A percentile compares a stretch with the other conserved stretches of the same genome.
Evolutionary conservation across 2,113 vertebrate genomes (phyloP).

Genomic region (Xenopus tropicalis): DNA sequence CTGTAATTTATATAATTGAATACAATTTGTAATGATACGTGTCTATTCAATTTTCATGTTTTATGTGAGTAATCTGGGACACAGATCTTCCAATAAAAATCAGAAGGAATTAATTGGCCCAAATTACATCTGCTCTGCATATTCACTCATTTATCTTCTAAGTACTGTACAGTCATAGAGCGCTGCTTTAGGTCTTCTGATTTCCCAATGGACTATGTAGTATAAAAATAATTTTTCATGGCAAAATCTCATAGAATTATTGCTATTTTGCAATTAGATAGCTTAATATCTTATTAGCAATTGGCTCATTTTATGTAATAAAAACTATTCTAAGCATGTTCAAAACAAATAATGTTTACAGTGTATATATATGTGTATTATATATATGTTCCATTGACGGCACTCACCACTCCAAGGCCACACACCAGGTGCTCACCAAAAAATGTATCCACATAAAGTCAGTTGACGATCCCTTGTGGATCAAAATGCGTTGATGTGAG

Average conservation of each 20-base stretch:
- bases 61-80: constrained; percentile 18
- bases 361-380: no score
- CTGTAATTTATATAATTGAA: constrained; percentile 1
- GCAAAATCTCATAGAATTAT: background rate
- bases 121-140: constrained; percentile 26
- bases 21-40: constrained; percentile 11
- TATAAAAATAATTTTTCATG: background rate
- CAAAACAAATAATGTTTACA: no score
- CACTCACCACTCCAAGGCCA: no score
- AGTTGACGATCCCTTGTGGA: no score
- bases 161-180: constrained; percentile 8
- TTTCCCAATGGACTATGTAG: constrained; percentile 7
- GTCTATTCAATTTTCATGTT: constrained; percentile 19
- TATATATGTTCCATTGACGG: no score
- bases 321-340: no score
- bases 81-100: constrained; percentile 6
- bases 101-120: constrained; percentile 22
- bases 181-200: constrained; percentile 5
- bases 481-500: no score
- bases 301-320: no score
- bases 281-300: no score
- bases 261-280: background rate
- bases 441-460: no score
- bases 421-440: no score
- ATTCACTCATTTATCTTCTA: constrained; percentile 18